Evolutionary conservation across 2,888 invertebrate species (phyloP), one percentile per base, ranked within the genome.

Genomic region (Epirrhoe tristata): DNA sequence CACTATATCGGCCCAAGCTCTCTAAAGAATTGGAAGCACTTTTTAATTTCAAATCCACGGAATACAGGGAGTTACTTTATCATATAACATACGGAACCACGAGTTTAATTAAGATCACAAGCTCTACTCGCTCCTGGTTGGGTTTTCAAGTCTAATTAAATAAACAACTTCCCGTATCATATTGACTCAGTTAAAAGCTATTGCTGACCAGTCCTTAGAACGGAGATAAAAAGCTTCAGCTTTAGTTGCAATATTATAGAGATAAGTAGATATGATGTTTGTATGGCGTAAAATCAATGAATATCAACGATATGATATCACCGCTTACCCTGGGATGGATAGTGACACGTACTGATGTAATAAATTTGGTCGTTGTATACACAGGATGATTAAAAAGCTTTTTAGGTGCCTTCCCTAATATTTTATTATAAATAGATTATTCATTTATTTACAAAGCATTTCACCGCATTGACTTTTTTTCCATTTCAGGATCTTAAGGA

Each of bases 231-330:
- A 68, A 70, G 63, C 73, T 77, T 76, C 67, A 74, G 67, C 43
- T 73, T 72, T 73, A 72, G 66, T 71, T 66, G 63, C 68, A 60
- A 57, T 43, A 43, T 43, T 43, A 43, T 63, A 69, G 53, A 68
- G 71, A 74, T 71, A 70, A 67, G 60, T 69, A 60, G 58, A 55
- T 53, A 57, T 65, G 61, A 54, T 69, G 61, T 65, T 72, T 67
- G 73, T 73, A 73, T 76, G 71, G 77, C 74, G 69, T 76, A 78
- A 81, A 86, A 86, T 84, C 85, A 85, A 84, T 86, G 84, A 80
- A 81, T 78, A 79, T 77, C 71, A 74, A 70, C 63, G 86, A 86
- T 82, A 88, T 71, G 78, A 72, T 86, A 87, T 86, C 84, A 72
- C 77, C 75, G 74, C 75, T 78, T 78, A 77, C 75, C 24, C 78